A percentile compares a stretch with the other conserved stretches of the same genome.
These are phyloP conservation scores for Venusia cambrica DNA, from an alignment of 2,888 invertebrate species.

Conservation along the genomic window DNA sequence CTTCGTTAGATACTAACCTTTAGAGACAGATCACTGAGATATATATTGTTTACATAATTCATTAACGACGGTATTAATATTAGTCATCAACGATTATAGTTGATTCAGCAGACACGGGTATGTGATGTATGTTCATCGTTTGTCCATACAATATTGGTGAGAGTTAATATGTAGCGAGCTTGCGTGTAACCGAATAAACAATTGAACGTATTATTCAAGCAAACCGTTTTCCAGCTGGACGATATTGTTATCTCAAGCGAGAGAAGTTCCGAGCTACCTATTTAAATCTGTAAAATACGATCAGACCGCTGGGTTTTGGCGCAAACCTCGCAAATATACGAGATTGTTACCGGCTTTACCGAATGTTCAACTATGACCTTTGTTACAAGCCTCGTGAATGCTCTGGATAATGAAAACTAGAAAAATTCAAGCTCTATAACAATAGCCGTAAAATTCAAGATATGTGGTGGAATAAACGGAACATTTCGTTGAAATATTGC, in stretches of 20 bases:
- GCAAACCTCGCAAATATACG: slow-evolving; percentile 27
- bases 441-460: slow-evolving; percentile 11
- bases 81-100: too few species aligned
- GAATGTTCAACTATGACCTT: slow-evolving; percentile 25
- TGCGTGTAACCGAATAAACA: slow-evolving; percentile 4
- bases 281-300: slow-evolving; percentile 28
- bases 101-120: too few species aligned
- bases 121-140: too few species aligned
- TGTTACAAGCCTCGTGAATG: slow-evolving; percentile 23
- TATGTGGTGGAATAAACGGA: slow-evolving; percentile 18
- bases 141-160: too few species aligned
- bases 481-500: slow-evolving; percentile 30
- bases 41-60: too few species aligned
- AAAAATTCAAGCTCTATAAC: slow-evolving; percentile 17
- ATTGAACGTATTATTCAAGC: slow-evolving; percentile 12
- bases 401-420: slow-evolving; percentile 13
- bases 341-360: slow-evolving; percentile 26
- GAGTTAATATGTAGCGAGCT: too few species aligned
- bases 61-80: too few species aligned
- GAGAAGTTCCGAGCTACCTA: slow-evolving; percentile 16
- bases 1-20: too few species aligned
- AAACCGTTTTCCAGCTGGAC: slow-evolving; percentile 1
- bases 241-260: slow-evolving; percentile 13
- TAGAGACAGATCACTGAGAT: too few species aligned
- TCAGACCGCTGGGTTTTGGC: slow-evolving; percentile 25